Percentiles rank a stretch among this genome's conserved stretches.
These are phyloP conservation scores for Machimus atricapillus DNA, from an alignment of 2,888 invertebrate species.

Conservation along the genomic window DNA sequence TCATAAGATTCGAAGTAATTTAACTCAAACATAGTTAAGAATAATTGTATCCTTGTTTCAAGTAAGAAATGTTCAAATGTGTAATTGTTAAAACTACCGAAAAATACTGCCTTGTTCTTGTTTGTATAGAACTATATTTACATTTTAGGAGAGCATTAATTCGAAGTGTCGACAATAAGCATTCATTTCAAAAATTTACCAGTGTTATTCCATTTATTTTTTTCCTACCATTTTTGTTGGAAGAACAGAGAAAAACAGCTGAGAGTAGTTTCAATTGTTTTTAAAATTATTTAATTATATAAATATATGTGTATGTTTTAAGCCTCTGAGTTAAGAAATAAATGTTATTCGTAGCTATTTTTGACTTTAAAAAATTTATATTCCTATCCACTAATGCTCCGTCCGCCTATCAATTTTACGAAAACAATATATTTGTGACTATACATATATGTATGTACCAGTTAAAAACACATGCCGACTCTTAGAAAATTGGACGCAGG, in stretches of 20 bases:
- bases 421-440: not conserved
- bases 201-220: not conserved
- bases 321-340: not conserved
- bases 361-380: not conserved
- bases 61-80: not conserved
- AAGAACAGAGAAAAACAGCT: not conserved
- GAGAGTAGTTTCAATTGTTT: not conserved
- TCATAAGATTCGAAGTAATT: not conserved
- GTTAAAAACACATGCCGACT: no score
- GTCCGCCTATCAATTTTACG: not conserved
- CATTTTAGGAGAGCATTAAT: not conserved
- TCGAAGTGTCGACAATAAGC: conserved; percentile 4
- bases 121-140: not conserved
- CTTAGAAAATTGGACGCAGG: no score
- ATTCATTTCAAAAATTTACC: not conserved
- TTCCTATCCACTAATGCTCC: not conserved
- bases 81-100: not conserved
- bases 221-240: not conserved
- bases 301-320: not conserved
- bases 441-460: no score
- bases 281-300: not conserved
- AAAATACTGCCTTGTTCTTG: conserved; percentile 25
- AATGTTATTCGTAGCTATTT: conserved; percentile 8
- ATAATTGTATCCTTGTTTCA: not conserved
- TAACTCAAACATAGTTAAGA: not conserved